Evolutionary conservation across 2,888 invertebrate genomes (phyloP), one percentile per base, ranked within the genome.

Genomic region (Polyommatus iphigenia): DNA sequence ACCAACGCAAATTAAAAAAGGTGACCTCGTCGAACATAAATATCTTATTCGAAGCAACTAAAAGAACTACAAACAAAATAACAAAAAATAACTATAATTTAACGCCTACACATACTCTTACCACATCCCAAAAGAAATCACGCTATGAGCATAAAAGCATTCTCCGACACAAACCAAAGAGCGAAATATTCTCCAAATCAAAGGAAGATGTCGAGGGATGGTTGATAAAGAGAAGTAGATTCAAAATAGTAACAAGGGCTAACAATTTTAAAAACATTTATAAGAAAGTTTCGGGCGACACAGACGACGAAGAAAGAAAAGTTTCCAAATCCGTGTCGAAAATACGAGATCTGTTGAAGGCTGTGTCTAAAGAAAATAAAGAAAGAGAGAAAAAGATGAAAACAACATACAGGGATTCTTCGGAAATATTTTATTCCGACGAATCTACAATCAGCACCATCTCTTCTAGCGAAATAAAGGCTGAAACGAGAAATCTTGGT

Each of bases 171-270:
- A 24, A 13, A 24, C 62, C 20, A n/a, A 59, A 20, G 0, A n/a
- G 59, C 62, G 24, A 62, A 29, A 29, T 67, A 32, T 67, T 24
- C 15, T 67, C 67, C 32, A 67, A 67, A 15, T 67, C 67, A 67
- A 67, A 67, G 5, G 67, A 67, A 67, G 6, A 67, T 67, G 29
- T 18, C 20, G 41, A 73, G 3, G 46, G 13, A 46, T 20, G 46
- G 41, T 46, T 73, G 46, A 41, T 73, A 5, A 73, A 46, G 1
- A 73, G 20, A 73, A 73, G 6, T 15, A 73, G 73, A 41, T 73
- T 73, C 6, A 73, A 46, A 46, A 73, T 73, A 3, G 67, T 67
- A 15, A 29, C 29, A 15, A 67, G 62, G 13, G 46, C 24, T 20
- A 24, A 46, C 4, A 4, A n/a, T 10, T 36, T 18, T 10, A 41